phyloP scores from a whole-genome alignment of 2,797 vertebrate genomes.

The Vespertilio murinus region DNA sequence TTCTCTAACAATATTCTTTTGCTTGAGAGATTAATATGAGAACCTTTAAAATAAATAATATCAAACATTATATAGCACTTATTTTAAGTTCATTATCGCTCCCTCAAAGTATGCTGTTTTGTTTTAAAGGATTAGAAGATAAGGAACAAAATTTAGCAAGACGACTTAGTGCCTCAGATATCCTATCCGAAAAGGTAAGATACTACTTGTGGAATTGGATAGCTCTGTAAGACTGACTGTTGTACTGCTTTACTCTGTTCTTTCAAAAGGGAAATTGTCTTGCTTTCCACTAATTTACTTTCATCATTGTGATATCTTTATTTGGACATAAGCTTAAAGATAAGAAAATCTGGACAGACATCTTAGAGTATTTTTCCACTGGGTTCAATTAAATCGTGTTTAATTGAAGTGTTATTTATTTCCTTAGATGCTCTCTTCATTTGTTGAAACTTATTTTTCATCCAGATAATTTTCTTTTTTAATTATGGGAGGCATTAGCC shows the following conservation, averaged over 20 bases:
- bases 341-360: constrained; percentile 21
- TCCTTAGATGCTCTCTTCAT: not conserved
- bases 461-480: not conserved
- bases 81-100: constrained; percentile 38
- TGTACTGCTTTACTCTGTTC: not conserved
- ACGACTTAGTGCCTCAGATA: constrained; percentile 82
- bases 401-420: not conserved
- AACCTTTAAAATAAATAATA: constrained; percentile 40
- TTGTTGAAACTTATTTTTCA: constrained; percentile 53
- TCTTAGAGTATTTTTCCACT: constrained; percentile 21
- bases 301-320: not conserved
- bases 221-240: constrained; percentile 30
- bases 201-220: constrained; percentile 12
- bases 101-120: constrained; percentile 56
- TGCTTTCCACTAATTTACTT: not conserved
- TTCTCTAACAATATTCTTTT: constrained; percentile 30
- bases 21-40: constrained; percentile 22
- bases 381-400: not conserved
- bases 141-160: constrained; percentile 83
- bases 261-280: constrained; percentile 32
- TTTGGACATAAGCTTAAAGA: constrained; percentile 22
- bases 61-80: constrained; percentile 11
- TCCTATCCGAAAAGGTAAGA: constrained; percentile 85
- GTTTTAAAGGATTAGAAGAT: constrained; percentile 83
- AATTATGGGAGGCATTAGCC: not conserved